Conservation (phyloP, 2,113 vertebrate genomes). For the Grammomys surdaster region DNA sequence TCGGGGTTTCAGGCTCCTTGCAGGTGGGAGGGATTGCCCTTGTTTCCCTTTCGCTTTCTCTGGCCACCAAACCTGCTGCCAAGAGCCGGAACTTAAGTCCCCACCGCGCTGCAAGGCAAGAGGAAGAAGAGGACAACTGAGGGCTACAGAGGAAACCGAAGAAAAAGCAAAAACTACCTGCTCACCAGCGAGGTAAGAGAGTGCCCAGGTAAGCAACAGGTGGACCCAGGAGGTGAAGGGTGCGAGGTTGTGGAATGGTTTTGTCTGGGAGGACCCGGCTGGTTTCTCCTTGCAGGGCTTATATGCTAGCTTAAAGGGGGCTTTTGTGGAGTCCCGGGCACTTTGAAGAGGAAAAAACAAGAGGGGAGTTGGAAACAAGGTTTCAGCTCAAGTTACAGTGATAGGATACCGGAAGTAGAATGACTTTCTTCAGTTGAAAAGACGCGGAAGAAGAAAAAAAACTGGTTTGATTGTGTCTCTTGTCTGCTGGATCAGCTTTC, state of each 20-base stretch:
- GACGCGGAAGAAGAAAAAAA: background rate
- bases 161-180: constrained; percentile 79
- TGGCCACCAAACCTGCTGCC: constrained; percentile 38
- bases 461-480: background rate
- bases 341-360: background rate
- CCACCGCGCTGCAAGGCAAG: constrained; percentile 88
- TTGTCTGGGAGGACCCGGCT: accelerated
- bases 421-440: constrained; percentile 60
- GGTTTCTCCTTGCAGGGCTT: background rate
- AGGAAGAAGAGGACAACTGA: constrained; percentile 86
- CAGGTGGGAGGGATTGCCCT: constrained; percentile 32
- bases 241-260: background rate
- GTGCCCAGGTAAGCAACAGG: constrained; percentile 70
- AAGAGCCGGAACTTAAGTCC: constrained; percentile 86
- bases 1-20: background rate
- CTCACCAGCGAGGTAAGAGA: constrained; percentile 85
- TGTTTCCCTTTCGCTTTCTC: constrained; percentile 78
- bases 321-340: background rate
- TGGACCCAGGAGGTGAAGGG: background rate
- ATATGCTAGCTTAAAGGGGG: background rate
- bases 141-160: constrained; percentile 83
- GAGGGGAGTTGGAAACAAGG: background rate
- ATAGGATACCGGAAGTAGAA: constrained; percentile 65
- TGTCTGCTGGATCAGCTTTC: background rate
- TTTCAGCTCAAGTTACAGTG: background rate